A percentile compares a stretch with the other conserved stretches of the same genome.
These are phyloP conservation scores for Corythucha ciliata DNA, from an alignment of 2,888 invertebrate species.

Conservation along the genomic window DNA sequence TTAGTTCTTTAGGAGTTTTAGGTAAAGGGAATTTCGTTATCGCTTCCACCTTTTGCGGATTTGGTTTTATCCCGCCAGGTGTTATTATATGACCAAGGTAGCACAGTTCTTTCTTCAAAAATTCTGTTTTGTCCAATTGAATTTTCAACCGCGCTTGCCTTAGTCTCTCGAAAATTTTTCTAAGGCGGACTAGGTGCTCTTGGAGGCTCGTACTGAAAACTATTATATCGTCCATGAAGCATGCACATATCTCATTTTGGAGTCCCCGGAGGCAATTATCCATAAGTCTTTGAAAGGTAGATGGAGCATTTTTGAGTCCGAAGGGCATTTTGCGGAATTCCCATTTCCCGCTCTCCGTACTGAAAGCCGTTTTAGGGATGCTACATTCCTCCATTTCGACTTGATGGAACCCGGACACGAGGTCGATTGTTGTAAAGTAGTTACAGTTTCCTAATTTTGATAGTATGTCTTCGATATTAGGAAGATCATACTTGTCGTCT, in stretches of 20 bases:
- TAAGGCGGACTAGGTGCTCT: neutral
- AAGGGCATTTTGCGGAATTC: neutral
- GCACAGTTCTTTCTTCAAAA: neutral
- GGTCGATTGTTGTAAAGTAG: neutral
- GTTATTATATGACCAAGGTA: conserved; percentile 27
- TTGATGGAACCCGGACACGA: neutral
- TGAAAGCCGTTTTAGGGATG: conserved; percentile 1
- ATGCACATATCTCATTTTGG: neutral
- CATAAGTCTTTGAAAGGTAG: neutral
- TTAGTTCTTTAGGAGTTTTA: neutral
- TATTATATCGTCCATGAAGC: neutral
- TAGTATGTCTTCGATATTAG: neutral
- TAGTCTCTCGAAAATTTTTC: neutral
- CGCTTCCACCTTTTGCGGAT: neutral
- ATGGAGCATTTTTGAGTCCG: neutral
- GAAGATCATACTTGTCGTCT: neutral
- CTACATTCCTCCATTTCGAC: neutral
- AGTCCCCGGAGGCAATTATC: neutral
- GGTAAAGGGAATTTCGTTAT: neutral
- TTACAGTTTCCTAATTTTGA: neutral
- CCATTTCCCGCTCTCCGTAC: neutral
- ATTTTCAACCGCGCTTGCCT: neutral
- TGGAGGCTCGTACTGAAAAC: conserved; percentile 1
- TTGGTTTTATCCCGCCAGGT: neutral
- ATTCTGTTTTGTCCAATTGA: neutral